Evolutionary conservation across 2,113 vertebrate species (phyloP).

Genomic region (Brachyhypopomus gauderio): DNA sequence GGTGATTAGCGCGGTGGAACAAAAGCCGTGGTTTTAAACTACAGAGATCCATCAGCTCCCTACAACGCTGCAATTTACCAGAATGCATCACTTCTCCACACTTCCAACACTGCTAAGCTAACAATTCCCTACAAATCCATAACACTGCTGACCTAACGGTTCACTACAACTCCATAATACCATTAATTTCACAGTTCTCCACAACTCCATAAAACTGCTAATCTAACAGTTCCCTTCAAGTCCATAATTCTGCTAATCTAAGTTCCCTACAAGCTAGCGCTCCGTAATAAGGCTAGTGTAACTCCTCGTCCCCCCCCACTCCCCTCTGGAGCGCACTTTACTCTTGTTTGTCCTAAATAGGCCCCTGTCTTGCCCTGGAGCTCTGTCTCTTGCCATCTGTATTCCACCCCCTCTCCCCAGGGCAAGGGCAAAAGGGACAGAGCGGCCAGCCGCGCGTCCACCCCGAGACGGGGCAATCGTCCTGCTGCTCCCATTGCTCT

Average conservation of each 20-base stretch:
- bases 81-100: constrained; percentile 23
- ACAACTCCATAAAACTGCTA: background rate
- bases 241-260: constrained; percentile 11
- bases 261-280: background rate
- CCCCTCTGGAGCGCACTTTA: constrained; percentile 47
- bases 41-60: background rate
- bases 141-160: constrained; percentile 24
- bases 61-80: background rate
- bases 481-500: too few species aligned
- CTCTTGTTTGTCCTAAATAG: constrained; percentile 49
- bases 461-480: too few species aligned
- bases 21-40: constrained; percentile 11
- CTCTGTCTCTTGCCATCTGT: constrained; percentile 56
- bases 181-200: constrained; percentile 31
- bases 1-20: constrained; percentile 27
- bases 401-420: constrained; percentile 51
- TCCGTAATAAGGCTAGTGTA: too few species aligned
- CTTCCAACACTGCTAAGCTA: background rate
- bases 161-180: background rate
- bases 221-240: constrained; percentile 23
- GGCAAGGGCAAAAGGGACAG: constrained; percentile 61
- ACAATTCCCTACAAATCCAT: background rate
- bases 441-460: constrained; percentile 27
- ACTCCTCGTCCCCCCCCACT: constrained; percentile 6
- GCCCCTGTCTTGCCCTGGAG: constrained; percentile 51